phyloP scores from a whole-genome alignment of 2,113 vertebrate genomes.

The Seriola dumerili region DNA sequence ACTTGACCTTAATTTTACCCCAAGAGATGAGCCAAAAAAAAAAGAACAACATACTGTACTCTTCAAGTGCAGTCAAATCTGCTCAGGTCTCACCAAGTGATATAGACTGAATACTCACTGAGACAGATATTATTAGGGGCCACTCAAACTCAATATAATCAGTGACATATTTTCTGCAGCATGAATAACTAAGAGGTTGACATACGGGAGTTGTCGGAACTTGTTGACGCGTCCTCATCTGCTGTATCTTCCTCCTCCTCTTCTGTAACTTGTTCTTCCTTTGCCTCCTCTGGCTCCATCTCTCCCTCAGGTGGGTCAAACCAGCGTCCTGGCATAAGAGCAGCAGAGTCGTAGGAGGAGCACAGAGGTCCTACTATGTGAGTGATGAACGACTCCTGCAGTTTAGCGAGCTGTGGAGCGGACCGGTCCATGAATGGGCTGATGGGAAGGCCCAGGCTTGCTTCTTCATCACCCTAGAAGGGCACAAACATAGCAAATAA shows the following conservation, averaged over 20 bases:
- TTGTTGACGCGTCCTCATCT: conserved; percentile 87
- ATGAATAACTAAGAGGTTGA: conserved; percentile 14
- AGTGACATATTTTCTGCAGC: neutral
- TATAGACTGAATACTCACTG: neutral
- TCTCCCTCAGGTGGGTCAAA: conserved; percentile 86
- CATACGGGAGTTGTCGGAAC: conserved; percentile 82
- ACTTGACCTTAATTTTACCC: neutral
- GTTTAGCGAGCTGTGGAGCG: conserved; percentile 93
- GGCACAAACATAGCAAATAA: conserved; percentile 1
- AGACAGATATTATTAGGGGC: neutral
- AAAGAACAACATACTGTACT: neutral
- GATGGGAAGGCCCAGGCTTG: conserved; percentile 93
- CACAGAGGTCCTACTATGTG: conserved; percentile 97
- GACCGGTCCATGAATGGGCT: conserved; percentile 98
- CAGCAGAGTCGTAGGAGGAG: conserved; percentile 92
- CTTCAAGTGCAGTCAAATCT: neutral
- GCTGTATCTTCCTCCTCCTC: conserved; percentile 74
- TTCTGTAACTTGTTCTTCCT: conserved; percentile 68
- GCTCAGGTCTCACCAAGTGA: neutral
- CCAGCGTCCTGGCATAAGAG: conserved; percentile 94
- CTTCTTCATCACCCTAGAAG: conserved; percentile 93
- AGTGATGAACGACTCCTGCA: conserved; percentile 97
- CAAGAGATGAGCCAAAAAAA: neutral
- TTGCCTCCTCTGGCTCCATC: conserved; percentile 54
- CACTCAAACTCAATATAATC: neutral